Conservation (phyloP, 2,888 invertebrate species). For the Sicus ferrugineus region DNA sequence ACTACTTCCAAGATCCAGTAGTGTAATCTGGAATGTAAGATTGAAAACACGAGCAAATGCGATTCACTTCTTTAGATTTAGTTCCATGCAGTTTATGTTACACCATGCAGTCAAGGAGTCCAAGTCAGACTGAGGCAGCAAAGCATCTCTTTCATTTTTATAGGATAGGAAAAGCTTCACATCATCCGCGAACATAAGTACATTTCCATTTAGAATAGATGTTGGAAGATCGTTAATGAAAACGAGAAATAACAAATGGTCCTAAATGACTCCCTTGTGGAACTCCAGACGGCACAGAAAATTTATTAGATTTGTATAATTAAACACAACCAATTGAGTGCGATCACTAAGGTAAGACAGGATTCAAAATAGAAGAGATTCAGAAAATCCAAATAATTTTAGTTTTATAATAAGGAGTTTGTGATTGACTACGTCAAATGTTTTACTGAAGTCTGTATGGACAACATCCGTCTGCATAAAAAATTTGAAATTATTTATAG, state of each 20-base stretch:
- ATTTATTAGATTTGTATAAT: neutral
- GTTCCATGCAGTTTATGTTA: neutral
- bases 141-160: neutral
- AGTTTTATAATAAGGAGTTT: neutral
- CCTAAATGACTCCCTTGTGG: slow-evolving; percentile 1
- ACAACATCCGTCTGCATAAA: no score
- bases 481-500: no score
- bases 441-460: neutral
- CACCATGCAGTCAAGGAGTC: neutral
- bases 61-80: neutral
- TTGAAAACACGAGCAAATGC: neutral
- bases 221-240: neutral
- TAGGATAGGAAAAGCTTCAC: neutral
- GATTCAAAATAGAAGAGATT: neutral
- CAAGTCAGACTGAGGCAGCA: neutral
- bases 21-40: neutral
- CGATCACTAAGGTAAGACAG: neutral
- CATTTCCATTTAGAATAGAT: neutral
- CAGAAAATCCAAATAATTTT: neutral
- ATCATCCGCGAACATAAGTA: neutral
- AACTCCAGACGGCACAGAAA: neutral
- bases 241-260: neutral
- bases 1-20: neutral
- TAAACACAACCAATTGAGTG: neutral
- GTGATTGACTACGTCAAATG: neutral